A percentile compares a stretch with the other conserved stretches of the same genome.
Conservation (phyloP, 2,888 invertebrate species). For the Caenorhabditis becei region DNA sequence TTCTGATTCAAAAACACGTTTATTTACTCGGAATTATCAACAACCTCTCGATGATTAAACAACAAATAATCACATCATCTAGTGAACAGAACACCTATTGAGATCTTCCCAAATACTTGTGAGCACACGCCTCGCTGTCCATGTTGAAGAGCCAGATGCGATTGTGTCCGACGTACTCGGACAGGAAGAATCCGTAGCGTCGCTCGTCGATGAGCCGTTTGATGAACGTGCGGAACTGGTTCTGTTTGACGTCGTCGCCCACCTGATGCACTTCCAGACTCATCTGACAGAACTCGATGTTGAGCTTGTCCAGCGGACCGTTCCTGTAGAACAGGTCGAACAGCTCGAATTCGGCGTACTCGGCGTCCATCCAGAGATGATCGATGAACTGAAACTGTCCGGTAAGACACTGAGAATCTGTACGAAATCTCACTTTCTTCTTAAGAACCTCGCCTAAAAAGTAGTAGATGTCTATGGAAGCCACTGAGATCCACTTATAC, state of each 20-base stretch:
- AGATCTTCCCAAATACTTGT: conserved; percentile 9
- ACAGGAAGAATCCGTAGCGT: conserved; percentile 6
- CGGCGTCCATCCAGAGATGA: conserved; percentile 41
- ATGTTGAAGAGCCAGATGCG: conserved; percentile 27
- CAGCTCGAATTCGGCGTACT: conserved; percentile 32
- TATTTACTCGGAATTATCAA: too few species aligned
- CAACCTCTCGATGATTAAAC: too few species aligned
- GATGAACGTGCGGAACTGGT: neutral
- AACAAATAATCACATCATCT: too few species aligned
- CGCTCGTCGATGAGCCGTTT: conserved; percentile 6
- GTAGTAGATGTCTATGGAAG: conserved; percentile 32
- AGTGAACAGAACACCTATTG: too few species aligned
- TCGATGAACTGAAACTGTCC: conserved; percentile 4
- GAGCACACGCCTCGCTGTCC: conserved; percentile 9
- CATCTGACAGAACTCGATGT: conserved; percentile 38
- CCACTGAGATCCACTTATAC: conserved; percentile 6
- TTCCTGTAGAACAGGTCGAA: conserved; percentile 34
- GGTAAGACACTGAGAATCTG: neutral
- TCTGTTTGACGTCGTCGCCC: neutral
- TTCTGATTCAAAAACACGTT: too few species aligned
- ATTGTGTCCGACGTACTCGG: conserved; percentile 9
- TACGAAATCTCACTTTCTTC: conserved; percentile 1
- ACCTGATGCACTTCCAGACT: conserved; percentile 28
- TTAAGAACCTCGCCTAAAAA: conserved; percentile 20
- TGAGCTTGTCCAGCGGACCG: conserved; percentile 6